A percentile compares a stretch with the other conserved stretches of the same genome.
Conservation (phyloP, 2,888 invertebrate genomes). For the Alloplasta piceator region DNA sequence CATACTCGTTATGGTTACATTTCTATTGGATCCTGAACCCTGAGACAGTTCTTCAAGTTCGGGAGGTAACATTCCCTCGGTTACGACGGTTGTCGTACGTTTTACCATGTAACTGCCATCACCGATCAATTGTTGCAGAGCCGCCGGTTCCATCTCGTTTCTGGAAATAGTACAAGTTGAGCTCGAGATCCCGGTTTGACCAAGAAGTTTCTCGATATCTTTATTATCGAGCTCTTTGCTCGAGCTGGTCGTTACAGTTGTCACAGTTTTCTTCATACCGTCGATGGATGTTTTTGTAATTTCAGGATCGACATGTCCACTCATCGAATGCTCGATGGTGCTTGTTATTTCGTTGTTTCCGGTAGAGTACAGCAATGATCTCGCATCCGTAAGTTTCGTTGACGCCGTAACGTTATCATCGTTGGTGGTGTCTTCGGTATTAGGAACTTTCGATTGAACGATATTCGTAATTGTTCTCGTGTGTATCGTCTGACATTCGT, state of each 20-base stretch:
- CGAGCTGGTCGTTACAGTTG: constrained; percentile 67
- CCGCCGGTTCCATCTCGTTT: constrained; percentile 62
- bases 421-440: constrained; percentile 14
- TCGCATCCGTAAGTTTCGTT: constrained; percentile 37
- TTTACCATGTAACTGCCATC: constrained; percentile 57
- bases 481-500: constrained; percentile 9
- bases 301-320: constrained; percentile 26
- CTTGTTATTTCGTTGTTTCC: constrained; percentile 16
- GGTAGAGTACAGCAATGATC: not conserved
- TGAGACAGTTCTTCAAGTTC: constrained; percentile 52
- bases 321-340: constrained; percentile 33
- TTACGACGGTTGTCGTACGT: constrained; percentile 57
- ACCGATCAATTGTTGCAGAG: constrained; percentile 63
- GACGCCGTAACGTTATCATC: constrained; percentile 9
- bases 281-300: constrained; percentile 45
- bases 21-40: constrained; percentile 53
- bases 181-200: constrained; percentile 49
- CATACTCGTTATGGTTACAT: constrained; percentile 50
- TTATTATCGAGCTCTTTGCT: constrained; percentile 58
- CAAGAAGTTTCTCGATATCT: constrained; percentile 61
- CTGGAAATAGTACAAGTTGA: constrained; percentile 44
- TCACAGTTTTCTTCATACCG: constrained; percentile 65
- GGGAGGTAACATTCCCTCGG: constrained; percentile 54
- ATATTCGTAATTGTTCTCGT: constrained; percentile 45
- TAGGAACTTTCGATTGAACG: constrained; percentile 50